Evolutionary conservation across 2,797 vertebrate species (phyloP).

Genomic region (Mormyrops attenuatus): DNA sequence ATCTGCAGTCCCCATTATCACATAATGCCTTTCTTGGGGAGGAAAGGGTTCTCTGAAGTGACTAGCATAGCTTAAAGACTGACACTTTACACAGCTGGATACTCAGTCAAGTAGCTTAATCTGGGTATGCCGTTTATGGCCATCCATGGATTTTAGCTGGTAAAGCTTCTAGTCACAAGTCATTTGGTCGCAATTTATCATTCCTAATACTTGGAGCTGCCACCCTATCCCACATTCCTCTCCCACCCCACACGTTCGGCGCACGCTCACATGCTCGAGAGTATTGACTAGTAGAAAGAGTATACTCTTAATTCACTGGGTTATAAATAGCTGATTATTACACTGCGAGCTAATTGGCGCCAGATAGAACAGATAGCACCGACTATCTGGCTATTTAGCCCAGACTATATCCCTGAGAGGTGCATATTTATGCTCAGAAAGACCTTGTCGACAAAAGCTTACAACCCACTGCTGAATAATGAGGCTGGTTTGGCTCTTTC

Average conservation of each 20-base stretch:
- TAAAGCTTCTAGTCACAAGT: not conserved
- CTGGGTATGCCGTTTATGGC: not conserved
- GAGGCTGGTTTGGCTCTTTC: not conserved
- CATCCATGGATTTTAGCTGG: not conserved
- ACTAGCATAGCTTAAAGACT: not conserved
- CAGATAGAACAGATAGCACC: not conserved
- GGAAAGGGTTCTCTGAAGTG: not conserved
- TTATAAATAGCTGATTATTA: not conserved
- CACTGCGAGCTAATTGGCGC: not conserved
- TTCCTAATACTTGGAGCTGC: not conserved
- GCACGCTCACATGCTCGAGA: not conserved
- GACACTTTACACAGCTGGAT: not conserved
- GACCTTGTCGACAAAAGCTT: not conserved
- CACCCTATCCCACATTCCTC: not conserved
- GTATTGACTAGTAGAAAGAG: not conserved
- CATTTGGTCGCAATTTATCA: not conserved
- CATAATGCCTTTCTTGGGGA: not conserved
- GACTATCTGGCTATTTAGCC: not conserved
- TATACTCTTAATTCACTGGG: not conserved
- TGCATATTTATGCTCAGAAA: not conserved
- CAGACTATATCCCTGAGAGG: not conserved
- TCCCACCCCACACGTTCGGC: not conserved
- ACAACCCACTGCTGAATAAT: not conserved
- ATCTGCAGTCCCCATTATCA: not conserved
- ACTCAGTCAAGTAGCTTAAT: not conserved